These are phyloP conservation scores for Takifugu flavidus DNA, from an alignment of 2,113 vertebrate genomes.

Conservation along the genomic window DNA sequence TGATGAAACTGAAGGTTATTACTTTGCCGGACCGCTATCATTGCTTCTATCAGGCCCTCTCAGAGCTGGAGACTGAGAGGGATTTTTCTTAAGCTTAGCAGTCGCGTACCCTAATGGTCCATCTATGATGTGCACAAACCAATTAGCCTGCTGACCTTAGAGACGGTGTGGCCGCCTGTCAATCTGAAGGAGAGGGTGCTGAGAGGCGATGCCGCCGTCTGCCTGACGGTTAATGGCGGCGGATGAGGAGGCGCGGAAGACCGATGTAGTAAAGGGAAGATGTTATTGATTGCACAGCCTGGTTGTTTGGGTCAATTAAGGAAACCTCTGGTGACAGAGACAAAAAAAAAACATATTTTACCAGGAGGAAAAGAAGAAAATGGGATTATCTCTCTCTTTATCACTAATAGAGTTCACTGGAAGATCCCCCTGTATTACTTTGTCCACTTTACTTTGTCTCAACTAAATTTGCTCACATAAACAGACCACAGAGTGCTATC, in stretches of 20 bases:
- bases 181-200: conserved; percentile 21
- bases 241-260: conserved; percentile 35
- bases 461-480: too few species aligned
- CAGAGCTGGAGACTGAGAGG: background rate
- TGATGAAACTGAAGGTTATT: conserved; percentile 34
- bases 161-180: conserved; percentile 50
- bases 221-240: conserved; percentile 36
- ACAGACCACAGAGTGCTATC: too few species aligned
- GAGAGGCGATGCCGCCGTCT: conserved; percentile 45
- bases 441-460: conserved; percentile 11
- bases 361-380: conserved; percentile 6
- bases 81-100: conserved; percentile 33
- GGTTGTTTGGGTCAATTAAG: conserved; percentile 47
- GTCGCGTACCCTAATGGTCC: conserved; percentile 53
- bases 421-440: conserved; percentile 8
- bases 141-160: conserved; percentile 68
- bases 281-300: conserved; percentile 47
- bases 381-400: conserved; percentile 24
- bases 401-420: conserved; percentile 14
- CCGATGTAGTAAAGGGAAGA: conserved; percentile 14
- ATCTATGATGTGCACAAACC: conserved; percentile 63
- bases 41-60: conserved; percentile 9
- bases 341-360: conserved; percentile 28
- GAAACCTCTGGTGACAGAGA: conserved; percentile 23
- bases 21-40: conserved; percentile 17